These are phyloP conservation scores for Drymodes brunneopygia DNA, from an alignment of 2,113 vertebrate species.

Conservation along the genomic window DNA sequence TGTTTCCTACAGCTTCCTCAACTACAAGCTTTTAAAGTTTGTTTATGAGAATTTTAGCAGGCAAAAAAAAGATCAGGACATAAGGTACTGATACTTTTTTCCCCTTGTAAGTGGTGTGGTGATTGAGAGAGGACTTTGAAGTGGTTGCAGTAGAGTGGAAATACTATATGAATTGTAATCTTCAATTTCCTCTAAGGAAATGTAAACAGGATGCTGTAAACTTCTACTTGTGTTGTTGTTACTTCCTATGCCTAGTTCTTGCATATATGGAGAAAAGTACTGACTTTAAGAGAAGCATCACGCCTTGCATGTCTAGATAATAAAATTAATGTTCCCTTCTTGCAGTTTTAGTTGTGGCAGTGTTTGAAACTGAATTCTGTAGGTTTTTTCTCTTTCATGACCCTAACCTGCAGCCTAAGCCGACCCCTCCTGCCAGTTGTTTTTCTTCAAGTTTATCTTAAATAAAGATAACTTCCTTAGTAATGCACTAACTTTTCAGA, in stretches of 20 bases:
- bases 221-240: neutral
- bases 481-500: neutral
- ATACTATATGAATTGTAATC: neutral
- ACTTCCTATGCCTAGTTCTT: neutral
- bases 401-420: neutral
- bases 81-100: neutral
- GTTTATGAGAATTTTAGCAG: neutral
- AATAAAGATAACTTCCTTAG: neutral
- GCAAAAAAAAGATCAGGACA: neutral
- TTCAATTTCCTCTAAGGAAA: neutral
- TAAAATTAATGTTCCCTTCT: neutral
- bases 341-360: neutral
- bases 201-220: neutral
- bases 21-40: neutral
- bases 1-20: neutral
- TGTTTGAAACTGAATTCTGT: neutral
- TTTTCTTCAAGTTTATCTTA: neutral
- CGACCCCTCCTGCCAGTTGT: neutral
- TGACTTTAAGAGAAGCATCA: neutral
- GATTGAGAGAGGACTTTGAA: neutral
- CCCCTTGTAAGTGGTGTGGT: neutral
- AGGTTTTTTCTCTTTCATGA: neutral
- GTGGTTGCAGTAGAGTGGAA: neutral
- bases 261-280: neutral
- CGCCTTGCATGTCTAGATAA: neutral